A percentile compares a stretch with the other conserved stretches of the same genome.
These are phyloP conservation scores for Metalampra italica DNA, from an alignment of 2,888 invertebrate species.

Conservation along the genomic window DNA sequence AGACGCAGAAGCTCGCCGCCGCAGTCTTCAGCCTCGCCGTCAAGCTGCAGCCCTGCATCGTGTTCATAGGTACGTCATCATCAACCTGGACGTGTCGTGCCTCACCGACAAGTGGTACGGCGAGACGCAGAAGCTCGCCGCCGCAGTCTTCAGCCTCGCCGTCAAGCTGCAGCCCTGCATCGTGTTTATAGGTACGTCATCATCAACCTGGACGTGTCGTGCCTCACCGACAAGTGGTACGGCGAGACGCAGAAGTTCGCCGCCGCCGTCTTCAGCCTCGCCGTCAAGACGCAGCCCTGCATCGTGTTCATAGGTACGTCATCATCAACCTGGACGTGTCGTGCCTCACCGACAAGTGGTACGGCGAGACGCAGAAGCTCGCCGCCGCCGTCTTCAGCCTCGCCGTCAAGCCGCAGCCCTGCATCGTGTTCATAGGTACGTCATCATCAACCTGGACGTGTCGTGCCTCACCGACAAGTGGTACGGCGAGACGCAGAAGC, in stretches of 20 bases:
- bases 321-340: conserved; percentile 97
- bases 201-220: conserved; percentile 95
- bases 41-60: conserved; percentile 69
- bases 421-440: conserved; percentile 71
- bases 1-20: conserved; percentile 97
- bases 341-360: conserved; percentile 98
- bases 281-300: conserved; percentile 78
- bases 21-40: conserved; percentile 97
- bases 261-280: conserved; percentile 96
- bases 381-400: conserved; percentile 97
- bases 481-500: conserved; percentile 99
- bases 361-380: conserved; percentile 98
- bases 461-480: conserved; percentile 98
- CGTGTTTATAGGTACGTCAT: conserved; percentile 79
- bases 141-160: conserved; percentile 97
- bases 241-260: conserved; percentile 99
- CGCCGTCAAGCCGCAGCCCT: conserved; percentile 81
- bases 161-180: conserved; percentile 74
- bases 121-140: conserved; percentile 97
- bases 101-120: conserved; percentile 99
- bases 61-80: conserved; percentile 81
- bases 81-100: conserved; percentile 95
- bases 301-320: conserved; percentile 72
- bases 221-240: conserved; percentile 99
- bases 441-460: no score